Conservation (phyloP, 2,797 vertebrate species). For the Neomorphus geoffroyi region DNA sequence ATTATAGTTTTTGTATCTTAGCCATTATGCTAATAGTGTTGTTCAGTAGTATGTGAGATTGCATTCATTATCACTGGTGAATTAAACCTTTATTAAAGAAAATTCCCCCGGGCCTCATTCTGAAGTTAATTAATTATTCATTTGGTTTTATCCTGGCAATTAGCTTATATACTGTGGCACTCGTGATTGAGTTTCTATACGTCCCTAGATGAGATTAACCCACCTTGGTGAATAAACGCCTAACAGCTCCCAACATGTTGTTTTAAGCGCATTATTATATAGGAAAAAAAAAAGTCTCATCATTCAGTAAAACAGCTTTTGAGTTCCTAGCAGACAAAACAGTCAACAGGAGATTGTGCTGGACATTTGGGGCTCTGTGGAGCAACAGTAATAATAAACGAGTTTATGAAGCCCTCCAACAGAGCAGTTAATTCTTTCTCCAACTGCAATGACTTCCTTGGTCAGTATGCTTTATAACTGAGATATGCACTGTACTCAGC, state of each 20-base stretch:
- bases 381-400: constrained; percentile 43
- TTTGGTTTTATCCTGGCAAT: constrained; percentile 85
- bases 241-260: constrained; percentile 67
- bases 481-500: neutral
- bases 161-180: constrained; percentile 83
- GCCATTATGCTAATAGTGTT: constrained; percentile 86
- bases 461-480: constrained; percentile 10
- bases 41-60: constrained; percentile 86
- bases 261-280: constrained; percentile 65
- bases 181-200: constrained; percentile 80
- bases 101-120: constrained; percentile 84
- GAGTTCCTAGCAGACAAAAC: constrained; percentile 30
- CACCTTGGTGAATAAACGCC: constrained; percentile 79
- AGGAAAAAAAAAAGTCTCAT: constrained; percentile 49
- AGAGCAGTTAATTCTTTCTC: constrained; percentile 37
- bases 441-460: constrained; percentile 56
- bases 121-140: constrained; percentile 87
- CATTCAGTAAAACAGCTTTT: constrained; percentile 20
- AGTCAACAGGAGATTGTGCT: constrained; percentile 61
- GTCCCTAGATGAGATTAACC: constrained; percentile 81
- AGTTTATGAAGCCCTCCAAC: constrained; percentile 57
- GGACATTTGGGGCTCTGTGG: constrained; percentile 66
- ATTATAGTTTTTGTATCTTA: constrained; percentile 87
- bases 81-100: constrained; percentile 89
- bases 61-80: constrained; percentile 88